These are phyloP conservation scores for Rotaria sp. DNA, from an alignment of 2,888 invertebrate species.

Conservation along the genomic window DNA sequence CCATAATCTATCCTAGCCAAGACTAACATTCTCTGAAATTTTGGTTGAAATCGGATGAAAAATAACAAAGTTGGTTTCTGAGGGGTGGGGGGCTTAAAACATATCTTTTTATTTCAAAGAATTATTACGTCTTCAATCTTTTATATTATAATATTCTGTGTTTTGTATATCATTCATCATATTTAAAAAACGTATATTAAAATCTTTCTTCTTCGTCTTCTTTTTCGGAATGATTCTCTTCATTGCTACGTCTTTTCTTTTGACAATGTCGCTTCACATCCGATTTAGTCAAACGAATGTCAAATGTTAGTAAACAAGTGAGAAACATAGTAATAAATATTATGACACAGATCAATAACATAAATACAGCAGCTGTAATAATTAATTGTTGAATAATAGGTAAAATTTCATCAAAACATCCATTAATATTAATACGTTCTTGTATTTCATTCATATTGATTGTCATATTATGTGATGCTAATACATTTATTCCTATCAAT, in stretches of 20 bases:
- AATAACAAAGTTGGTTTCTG: too few species aligned
- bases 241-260: neutral
- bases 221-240: neutral
- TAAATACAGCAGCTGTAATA: neutral
- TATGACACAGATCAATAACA: neutral
- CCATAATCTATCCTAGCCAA: too few species aligned
- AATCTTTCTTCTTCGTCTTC: neutral
- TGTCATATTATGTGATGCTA: neutral
- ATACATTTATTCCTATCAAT: neutral
- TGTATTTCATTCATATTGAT: neutral
- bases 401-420: slow-evolving; percentile 19
- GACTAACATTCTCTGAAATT: too few species aligned
- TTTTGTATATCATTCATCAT: too few species aligned
- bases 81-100: too few species aligned
- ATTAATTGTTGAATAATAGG: slow-evolving; percentile 22
- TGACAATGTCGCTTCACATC: neutral
- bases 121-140: too few species aligned
- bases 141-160: too few species aligned
- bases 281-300: neutral
- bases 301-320: slow-evolving; percentile 16
- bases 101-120: too few species aligned
- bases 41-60: too few species aligned
- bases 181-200: neutral
- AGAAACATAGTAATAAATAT: neutral
- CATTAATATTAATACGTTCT: neutral